Conservation (phyloP, 2,113 vertebrate species). For the Suricata suricatta region DNA sequence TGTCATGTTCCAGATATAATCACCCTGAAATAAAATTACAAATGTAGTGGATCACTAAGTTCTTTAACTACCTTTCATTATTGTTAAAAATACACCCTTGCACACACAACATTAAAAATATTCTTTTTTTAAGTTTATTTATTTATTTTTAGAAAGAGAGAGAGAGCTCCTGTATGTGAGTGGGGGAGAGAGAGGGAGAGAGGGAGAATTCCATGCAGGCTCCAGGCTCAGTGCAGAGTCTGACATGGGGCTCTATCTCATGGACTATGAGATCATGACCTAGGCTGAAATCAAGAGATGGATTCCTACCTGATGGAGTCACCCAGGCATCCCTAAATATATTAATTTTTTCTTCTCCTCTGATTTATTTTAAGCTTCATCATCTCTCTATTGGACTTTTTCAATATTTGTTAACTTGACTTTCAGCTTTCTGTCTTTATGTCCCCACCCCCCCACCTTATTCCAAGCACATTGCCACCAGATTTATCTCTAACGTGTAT, state of each 20-base stretch:
- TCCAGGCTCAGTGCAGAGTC: too few relatives aligned
- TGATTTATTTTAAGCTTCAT: neutral
- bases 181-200: too few relatives aligned
- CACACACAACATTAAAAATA: neutral
- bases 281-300: too few relatives aligned
- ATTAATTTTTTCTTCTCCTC: conserved; percentile 29
- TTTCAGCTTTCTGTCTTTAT: neutral
- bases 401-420: neutral
- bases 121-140: neutral
- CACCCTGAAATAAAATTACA: conserved; percentile 1
- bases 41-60: neutral
- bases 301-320: too few relatives aligned
- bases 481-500: neutral
- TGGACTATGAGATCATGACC: too few relatives aligned
- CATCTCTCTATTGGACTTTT: neutral
- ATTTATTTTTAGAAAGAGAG: too few relatives aligned
- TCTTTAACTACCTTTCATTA: neutral
- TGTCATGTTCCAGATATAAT: neutral
- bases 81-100: neutral
- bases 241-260: too few relatives aligned
- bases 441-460: fast-evolving
- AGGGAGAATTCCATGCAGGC: too few relatives aligned
- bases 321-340: neutral
- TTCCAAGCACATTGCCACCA: neutral
- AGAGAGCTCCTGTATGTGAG: too few relatives aligned